A percentile compares a stretch with the other conserved stretches of the same genome.
Conservation (phyloP, 2,888 invertebrate species). For the Zygaena filipendulae region DNA sequence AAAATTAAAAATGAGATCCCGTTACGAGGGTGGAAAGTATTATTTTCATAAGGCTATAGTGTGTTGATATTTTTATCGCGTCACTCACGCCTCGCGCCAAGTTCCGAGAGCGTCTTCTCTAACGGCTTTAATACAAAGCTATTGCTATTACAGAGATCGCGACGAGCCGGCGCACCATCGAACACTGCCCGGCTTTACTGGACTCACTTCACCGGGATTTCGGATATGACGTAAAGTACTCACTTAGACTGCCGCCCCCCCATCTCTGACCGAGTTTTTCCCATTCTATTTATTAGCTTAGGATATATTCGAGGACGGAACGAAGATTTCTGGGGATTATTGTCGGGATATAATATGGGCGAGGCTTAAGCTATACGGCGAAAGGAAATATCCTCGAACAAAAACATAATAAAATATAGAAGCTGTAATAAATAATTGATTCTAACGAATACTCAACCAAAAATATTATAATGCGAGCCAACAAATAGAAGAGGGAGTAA, state of each 20-base stretch:
- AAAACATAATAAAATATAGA: too few species aligned
- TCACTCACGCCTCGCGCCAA: conserved; percentile 44
- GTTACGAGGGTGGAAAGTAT: too few species aligned
- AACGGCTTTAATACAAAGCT: conserved; percentile 67
- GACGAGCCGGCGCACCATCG: conserved; percentile 47
- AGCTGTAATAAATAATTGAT: too few species aligned
- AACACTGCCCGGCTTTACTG: conserved; percentile 55
- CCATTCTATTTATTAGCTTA: conserved; percentile 55
- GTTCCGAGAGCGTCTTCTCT: conserved; percentile 42
- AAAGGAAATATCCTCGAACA: too few species aligned
- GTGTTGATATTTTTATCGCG: too few species aligned
- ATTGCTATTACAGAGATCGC: conserved; percentile 67
- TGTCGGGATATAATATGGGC: conserved; percentile 39
- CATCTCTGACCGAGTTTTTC: conserved; percentile 55
- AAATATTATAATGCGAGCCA: too few species aligned
- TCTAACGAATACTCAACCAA: too few species aligned
- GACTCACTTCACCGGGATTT: conserved; percentile 67
- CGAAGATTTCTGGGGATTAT: conserved; percentile 37
- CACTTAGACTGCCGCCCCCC: conserved; percentile 32
- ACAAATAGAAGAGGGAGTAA: too few species aligned
- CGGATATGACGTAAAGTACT: conserved; percentile 68
- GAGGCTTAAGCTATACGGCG: conserved; percentile 21
- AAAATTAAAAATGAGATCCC: too few species aligned
- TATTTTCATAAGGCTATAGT: too few species aligned
- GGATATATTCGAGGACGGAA: conserved; percentile 50